Base-by-base conservation (phyloP, 2,888 invertebrate genomes). In the Ectropis crepuscularia region DNA sequence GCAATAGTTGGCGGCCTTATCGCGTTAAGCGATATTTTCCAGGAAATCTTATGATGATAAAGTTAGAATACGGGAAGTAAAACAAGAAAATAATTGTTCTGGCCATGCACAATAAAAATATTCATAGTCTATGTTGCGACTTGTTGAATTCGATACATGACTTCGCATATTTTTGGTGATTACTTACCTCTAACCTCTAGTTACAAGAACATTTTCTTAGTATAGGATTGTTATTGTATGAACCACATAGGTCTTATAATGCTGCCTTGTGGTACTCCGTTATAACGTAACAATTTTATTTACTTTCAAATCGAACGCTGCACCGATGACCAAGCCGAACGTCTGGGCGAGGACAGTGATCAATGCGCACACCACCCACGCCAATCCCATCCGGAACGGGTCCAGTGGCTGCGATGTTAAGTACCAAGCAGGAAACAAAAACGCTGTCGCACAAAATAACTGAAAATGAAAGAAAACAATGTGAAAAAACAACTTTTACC, bases 331-430 rank as follows among this genome's bases (percentile, higher is more conserved):
- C 39, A 97, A 89, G 0, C 97, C 97, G 28, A 96, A 93, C 0
- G 96, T 95, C 82, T 97, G 97, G 0, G 96, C 96, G 8, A 97
- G 93, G 9, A 97, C 93, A 0, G 96, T 95, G 11, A 96, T 93
- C 53, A 96, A 89, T 0, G 95, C 92, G 69, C 96, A 95, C 12
- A 97, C 88, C 0, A 94, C 76, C 93, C 96, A 95, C 46, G 95
- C 95, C 82, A 95, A 88, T 2, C 93, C 86, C 76, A 96, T 94
- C 41, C 96, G 90, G 55, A 91, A 76, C 4, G 85, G 74, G 36
- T 96, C 96, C 67, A 93, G 74, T 0, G 96, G 96, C 77, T 97
- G 97, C 0, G 95, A 95, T 0, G 97, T 97, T 93, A 97, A 93
- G 83, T 94, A 96, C 90, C 97, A 97, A 0, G 96, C 95, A 36